Base-by-base conservation (phyloP, 2,797 vertebrate genomes). In the Argya squamiceps region DNA sequence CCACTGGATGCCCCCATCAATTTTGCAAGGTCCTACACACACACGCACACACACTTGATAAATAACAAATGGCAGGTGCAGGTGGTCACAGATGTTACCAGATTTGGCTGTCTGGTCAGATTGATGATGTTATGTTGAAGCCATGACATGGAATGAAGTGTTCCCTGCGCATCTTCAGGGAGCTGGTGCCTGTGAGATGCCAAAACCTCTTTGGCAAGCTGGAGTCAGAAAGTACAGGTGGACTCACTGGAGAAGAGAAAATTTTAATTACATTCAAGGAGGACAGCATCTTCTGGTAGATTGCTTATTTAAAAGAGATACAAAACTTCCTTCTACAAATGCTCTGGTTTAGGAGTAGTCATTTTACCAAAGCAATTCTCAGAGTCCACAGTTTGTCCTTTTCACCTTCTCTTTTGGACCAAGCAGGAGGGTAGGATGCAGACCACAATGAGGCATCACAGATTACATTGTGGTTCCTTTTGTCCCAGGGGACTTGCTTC, bases 91-190 rank as follows among this genome's bases (percentile, higher is more conserved):
- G 64, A 76, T 67, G 41, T 79, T 77, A 80, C 29, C 32, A 59
- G 63, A 68, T 88, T 83, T 89, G 71, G 46, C 53, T 85, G 44
- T 84, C 94, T 77, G 56, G 34, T 89, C 60, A 74, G 55, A 83
- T 30, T 60, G 71, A 46, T 91, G 52, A 69, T 73, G 60, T 65
- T 92, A 12, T 41, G 78, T 59, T 77, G 92, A 87, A 94, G 69
- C 55, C 2, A 1, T 74, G 70, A 73, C 18, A 47, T 30, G 47
- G 49, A 59, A 24, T 36, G n/a, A 67, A 73, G 16, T 52, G 49
- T 70, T 88, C 34, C 32, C 32, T 74, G 32, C 4, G 5, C 34
- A 27, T 91, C 47, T 77, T 63, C 37, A 80, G 78, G 52, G 58
- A 70, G 12, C 79, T 80, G 36, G 12, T 83, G 41, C 30, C 59